Percentiles rank a stretch among this genome's conserved stretches.
Conservation (phyloP, 2,797 vertebrate species). For the Notoglanidium macrostoma region DNA sequence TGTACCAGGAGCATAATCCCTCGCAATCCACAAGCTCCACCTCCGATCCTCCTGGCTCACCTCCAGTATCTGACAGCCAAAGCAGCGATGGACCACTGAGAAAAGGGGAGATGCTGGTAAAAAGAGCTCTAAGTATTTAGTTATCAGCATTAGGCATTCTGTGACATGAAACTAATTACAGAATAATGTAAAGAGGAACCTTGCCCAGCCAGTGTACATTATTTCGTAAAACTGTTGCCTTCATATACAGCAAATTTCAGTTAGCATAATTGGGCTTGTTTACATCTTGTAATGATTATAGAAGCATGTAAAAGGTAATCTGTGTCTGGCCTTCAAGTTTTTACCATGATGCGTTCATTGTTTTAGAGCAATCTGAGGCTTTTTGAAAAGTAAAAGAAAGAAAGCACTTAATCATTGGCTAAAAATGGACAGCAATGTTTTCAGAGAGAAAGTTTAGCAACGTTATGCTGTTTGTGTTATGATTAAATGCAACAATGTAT, state of each 20-base stretch:
- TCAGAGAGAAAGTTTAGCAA: neutral
- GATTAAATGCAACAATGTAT: neutral
- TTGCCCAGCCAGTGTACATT: neutral
- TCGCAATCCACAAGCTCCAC: constrained; percentile 76
- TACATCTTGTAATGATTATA: neutral
- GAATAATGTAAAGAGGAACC: neutral
- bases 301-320: neutral
- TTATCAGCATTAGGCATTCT: neutral
- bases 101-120: constrained; percentile 75
- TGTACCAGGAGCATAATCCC: constrained; percentile 90
- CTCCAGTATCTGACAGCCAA: constrained; percentile 69
- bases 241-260: neutral
- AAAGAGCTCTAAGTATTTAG: neutral
- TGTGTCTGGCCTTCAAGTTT: neutral
- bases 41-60: constrained; percentile 76
- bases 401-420: neutral
- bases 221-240: neutral
- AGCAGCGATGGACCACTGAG: constrained; percentile 73
- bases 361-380: too few species aligned
- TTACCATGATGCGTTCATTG: too few species aligned
- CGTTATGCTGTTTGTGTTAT: neutral
- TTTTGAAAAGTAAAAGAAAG: too few species aligned
- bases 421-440: neutral
- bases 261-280: neutral
- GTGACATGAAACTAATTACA: neutral